These are phyloP conservation scores for Apogon hyalosoma DNA, from an alignment of 2,797 vertebrate genomes.

Conservation along the genomic window DNA sequence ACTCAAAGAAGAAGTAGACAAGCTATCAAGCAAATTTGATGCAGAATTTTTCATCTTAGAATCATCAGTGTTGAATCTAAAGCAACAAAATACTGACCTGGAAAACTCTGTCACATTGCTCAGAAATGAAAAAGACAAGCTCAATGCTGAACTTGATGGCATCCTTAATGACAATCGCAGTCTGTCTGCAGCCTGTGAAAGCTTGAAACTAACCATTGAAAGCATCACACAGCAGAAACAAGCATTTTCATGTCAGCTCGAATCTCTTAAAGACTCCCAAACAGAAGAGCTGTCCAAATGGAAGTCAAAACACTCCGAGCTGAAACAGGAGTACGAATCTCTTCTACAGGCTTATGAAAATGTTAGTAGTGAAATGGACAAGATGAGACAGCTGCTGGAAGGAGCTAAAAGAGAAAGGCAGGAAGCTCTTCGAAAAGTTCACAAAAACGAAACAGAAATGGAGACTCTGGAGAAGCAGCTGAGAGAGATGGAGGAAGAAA, in stretches of 20 bases:
- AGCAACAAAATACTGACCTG: conserved; percentile 71
- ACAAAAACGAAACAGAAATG: conserved; percentile 78
- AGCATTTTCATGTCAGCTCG: conserved; percentile 91
- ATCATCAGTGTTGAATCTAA: conserved; percentile 65
- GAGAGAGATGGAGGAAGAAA: conserved; percentile 79
- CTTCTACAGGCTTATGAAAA: conserved; percentile 91
- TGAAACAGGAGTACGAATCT: conserved; percentile 91
- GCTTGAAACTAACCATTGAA: conserved; percentile 90
- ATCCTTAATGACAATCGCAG: conserved; percentile 86
- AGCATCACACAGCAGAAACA: conserved; percentile 91
- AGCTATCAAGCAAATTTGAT: conserved; percentile 71
- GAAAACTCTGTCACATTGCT: conserved; percentile 42
- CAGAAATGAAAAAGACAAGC: conserved; percentile 74
- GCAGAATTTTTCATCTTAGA: conserved; percentile 68
- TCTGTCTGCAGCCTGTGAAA: conserved; percentile 89
- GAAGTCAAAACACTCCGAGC: conserved; percentile 88
- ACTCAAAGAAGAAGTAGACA: conserved; percentile 81
- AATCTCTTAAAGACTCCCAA: conserved; percentile 90
- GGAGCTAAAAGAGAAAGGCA: conserved; percentile 86
- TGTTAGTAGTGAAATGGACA: conserved; percentile 89
- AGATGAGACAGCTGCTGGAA: conserved; percentile 89
- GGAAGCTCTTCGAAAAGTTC: conserved; percentile 81
- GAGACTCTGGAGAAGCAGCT: conserved; percentile 75
- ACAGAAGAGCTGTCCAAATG: conserved; percentile 90
- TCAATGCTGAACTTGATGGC: conserved; percentile 73